Evolutionary conservation across 2,888 invertebrate species (phyloP), one percentile per base, ranked within the genome.

Genomic region (Helleia helle): DNA sequence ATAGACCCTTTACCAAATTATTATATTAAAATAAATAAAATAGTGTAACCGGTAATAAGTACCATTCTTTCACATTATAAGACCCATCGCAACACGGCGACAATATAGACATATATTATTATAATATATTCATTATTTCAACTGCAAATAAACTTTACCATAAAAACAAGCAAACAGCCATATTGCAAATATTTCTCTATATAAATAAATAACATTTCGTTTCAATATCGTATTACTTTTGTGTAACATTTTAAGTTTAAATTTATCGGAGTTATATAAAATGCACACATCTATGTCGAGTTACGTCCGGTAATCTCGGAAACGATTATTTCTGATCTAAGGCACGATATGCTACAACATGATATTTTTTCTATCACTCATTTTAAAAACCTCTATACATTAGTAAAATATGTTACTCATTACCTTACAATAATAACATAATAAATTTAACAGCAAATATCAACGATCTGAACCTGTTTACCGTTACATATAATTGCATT

Each of bases 1-100:
- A 80, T 83, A 84, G 80, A 84, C 84, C 84, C 84, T 81, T 84
- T 84, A 84, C 84, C 84, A 84, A 83, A 83, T 81, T 80, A 84
- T 71, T 71, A 73, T 72, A 80, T 76, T 77, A 80, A 83, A 83
- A 83, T 83, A 84, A 85, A 84, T 83, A 83, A 64, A 81, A 75
- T 79, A 81, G 83, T 72, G 72, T 76, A 77, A 65, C 69, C 62
- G 73, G 77, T 76, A 79, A 65, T 79, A 80, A 77, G 71, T 83
- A 84, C 80, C 73, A 71, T 68, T 54, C 64, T 50, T 64, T 66
- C 62, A 67, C n/a, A 66, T 65, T 60, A 62, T 69, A 71, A 56
- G 65, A 61, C 68, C 64, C 65, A n/a, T n/a, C 64, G 55, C 58
- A 61, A 60, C 58, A 59, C 60, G 60, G 70, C 63, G 63, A 64